These are phyloP conservation scores for Chlorospingus flavigularis DNA, from an alignment of 2,797 vertebrate species.

Conservation along the genomic window DNA sequence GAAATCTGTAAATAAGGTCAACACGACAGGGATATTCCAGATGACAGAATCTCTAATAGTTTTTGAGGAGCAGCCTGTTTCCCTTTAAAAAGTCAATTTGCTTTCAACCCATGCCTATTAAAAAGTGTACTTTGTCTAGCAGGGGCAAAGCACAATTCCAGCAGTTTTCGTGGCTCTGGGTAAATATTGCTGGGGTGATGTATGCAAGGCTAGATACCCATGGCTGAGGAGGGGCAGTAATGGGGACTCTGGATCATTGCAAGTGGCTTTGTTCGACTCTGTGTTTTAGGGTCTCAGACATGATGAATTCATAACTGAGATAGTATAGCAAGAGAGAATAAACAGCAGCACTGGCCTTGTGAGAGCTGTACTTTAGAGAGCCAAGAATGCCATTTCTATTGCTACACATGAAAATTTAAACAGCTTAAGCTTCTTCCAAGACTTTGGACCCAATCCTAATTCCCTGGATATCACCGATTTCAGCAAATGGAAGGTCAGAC, in stretches of 20 bases:
- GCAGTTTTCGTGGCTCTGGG: slow-evolving; percentile 7
- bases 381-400: slow-evolving; percentile 34
- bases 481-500: neutral
- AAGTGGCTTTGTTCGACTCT: slow-evolving; percentile 47
- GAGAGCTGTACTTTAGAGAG: slow-evolving; percentile 27
- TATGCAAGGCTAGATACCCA: slow-evolving; percentile 4
- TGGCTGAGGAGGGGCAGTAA: neutral
- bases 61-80: slow-evolving; percentile 67
- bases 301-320: slow-evolving; percentile 23
- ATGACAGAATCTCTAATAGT: slow-evolving; percentile 70
- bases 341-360: neutral
- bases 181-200: slow-evolving; percentile 31
- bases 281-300: slow-evolving; percentile 7
- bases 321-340: neutral
- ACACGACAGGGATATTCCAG: slow-evolving; percentile 59
- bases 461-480: neutral
- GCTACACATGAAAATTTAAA: slow-evolving; percentile 31
- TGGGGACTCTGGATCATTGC: slow-evolving; percentile 26
- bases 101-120: slow-evolving; percentile 51
- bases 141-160: slow-evolving; percentile 34
- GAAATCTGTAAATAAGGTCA: slow-evolving; percentile 75
- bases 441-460: slow-evolving; percentile 20
- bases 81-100: slow-evolving; percentile 67
- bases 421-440: slow-evolving; percentile 31
- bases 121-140: slow-evolving; percentile 22